Base-by-base conservation (phyloP, 2,113 vertebrate species). In the Hemibates koningsi region DNA sequence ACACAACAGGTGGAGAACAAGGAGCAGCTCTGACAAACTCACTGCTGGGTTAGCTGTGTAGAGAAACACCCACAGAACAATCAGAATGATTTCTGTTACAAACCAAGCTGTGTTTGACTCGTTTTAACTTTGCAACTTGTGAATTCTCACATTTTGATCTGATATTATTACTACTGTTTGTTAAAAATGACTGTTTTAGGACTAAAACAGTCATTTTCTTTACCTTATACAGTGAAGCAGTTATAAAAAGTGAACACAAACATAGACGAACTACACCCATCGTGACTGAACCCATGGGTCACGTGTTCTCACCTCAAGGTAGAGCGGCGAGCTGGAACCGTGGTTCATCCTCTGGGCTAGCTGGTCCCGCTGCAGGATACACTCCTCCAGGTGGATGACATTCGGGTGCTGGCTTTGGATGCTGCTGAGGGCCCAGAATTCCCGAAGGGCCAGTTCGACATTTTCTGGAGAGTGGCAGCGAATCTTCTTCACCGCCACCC, bases 401-500 rank as follows among this genome's bases (percentile, higher is more conserved):
- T 99, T 99, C 56, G 98, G 98, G 90, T 99, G 98, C 90, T 99
- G 98, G 95, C 98, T 99, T 95, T 98, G 98, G 96, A 99, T 99
- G 95, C 98, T 99, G 96, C 98, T 99, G 81, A 99, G 97, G 71
- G 98, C 98, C 98, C 98, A 99, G 96, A 99, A 99, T 94, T 99
- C 98, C 3, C 98, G 97, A 57, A 99, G 96, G 10, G 98, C 98
- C 91, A 99, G 97, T 94, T 99, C 98, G 90, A 99, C 98, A 45
- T 99, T 99, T 96, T 99, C 98, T 3, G 98, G 98, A 38, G 98
- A 98, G 84, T 99, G 98, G 95, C 98, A 99, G 94, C 98, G 98
- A 88, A 99, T 99, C 96, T 98, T 99, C 96, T 99, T 99, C 89
- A 99, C 98, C 3, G 98, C 98, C 59, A 99, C 97, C 13, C 98